Base-by-base conservation (phyloP, 64 coral and sea anemone genomes). In the Porites australiensis region DNA sequence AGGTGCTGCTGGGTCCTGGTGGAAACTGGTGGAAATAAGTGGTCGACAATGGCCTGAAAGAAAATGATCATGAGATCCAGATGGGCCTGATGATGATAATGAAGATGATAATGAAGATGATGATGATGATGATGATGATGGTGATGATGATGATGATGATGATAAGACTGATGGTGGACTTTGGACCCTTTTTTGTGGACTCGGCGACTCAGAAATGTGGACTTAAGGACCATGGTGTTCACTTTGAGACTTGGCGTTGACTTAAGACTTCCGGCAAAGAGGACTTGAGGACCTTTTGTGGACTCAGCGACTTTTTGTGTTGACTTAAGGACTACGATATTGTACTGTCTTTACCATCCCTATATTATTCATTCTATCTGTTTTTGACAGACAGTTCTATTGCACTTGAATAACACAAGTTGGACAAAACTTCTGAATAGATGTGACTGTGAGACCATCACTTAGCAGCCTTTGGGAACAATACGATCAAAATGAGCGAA, bases 131-230 rank as follows among this genome's bases (percentile, higher is more conserved):
- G n/a, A n/a, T n/a, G n/a, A n/a, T n/a, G n/a, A n/a, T n/a, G n/a
- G n/a, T n/a, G n/a, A n/a, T n/a, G n/a, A 51, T 76, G 73, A 51
- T 51, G 73, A 76, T 76, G 48, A 76, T 76, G 73, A 75, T 51
- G 73, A 75, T 50, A n/a, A 75, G 2, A 75, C 45, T 44, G 73
- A 75, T 75, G 13, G 73, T 75, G 44, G 45, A 75, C 44, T 75
- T 75, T 76, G 44, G 5, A 19, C 73, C 73, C 73, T 18, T 76
- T 19, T 52, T 76, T 15, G 72, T 74, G 10, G 73, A 76, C 73
- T 50, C 43, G 18, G 45, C 45, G 13, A 76, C 73, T 76, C 47
- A 4, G 50, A 73, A 76, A 76, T 76, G 73, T 76, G 73, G 45
- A 76, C 73, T 76, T 76, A 19, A 15, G 23, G 14, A 19, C 73